phyloP scores from a whole-genome alignment of 2,888 invertebrate species.

The Cancer borealis region DNA sequence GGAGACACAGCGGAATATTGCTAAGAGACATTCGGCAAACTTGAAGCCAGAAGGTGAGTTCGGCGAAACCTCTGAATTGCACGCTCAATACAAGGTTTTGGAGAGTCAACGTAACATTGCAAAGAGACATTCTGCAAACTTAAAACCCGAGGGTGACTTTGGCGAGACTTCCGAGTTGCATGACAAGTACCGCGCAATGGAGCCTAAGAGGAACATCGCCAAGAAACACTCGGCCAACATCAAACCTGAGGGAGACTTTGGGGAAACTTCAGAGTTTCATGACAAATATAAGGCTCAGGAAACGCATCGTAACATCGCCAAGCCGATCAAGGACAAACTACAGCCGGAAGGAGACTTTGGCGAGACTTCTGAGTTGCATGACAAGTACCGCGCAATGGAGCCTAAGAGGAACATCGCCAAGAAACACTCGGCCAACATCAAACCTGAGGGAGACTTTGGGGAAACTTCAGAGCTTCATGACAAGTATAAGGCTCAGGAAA shows the following conservation, averaged over 20 bases:
- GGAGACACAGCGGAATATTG: constrained; percentile 65
- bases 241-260: constrained; percentile 69
- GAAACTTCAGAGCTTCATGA: constrained; percentile 72
- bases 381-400: constrained; percentile 60
- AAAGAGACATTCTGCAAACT: constrained; percentile 64
- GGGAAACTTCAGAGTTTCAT: constrained; percentile 70
- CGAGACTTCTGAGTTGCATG: constrained; percentile 71
- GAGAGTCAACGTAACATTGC: constrained; percentile 69
- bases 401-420: constrained; percentile 72
- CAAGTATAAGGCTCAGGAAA: constrained; percentile 57
- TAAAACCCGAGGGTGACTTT: constrained; percentile 74
- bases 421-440: constrained; percentile 59
- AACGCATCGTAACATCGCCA: constrained; percentile 68
- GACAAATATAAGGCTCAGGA: constrained; percentile 64
- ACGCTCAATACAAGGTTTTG: constrained; percentile 56
- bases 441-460: constrained; percentile 74
- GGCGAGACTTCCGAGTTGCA: constrained; percentile 74
- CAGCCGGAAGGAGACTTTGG: constrained; percentile 73
- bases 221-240: constrained; percentile 62
- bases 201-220: constrained; percentile 60
- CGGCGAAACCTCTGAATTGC: constrained; percentile 67
- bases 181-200: constrained; percentile 60
- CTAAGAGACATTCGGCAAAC: constrained; percentile 67
- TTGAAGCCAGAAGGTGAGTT: constrained; percentile 70
- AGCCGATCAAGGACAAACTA: constrained; percentile 59